These are phyloP conservation scores for Sphinx pinastri DNA, from an alignment of 2,888 invertebrate species.

Conservation along the genomic window DNA sequence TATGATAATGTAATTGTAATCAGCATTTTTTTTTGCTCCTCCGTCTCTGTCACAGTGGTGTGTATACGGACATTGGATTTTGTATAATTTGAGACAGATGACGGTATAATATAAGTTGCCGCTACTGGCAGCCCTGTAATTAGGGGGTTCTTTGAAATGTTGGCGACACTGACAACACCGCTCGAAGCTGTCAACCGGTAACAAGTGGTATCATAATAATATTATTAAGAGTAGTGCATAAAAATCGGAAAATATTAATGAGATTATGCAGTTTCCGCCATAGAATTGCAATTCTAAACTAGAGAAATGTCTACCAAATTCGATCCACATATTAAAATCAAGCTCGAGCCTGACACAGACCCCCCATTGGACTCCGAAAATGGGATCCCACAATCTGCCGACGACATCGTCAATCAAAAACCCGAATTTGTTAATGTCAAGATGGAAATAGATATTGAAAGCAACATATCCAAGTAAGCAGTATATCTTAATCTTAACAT, in stretches of 20 bases:
- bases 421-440: slow-evolving; percentile 11
- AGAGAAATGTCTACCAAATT: slow-evolving; percentile 8
- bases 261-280: background rate
- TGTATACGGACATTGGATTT: too few species aligned
- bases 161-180: too few species aligned
- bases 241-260: background rate
- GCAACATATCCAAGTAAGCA: background rate
- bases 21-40: too few species aligned
- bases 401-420: background rate
- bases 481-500: too few species aligned
- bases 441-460: background rate
- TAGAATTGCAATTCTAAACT: background rate
- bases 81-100: too few species aligned
- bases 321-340: slow-evolving; percentile 7
- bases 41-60: too few species aligned
- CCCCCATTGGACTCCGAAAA: background rate
- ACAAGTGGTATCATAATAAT: background rate
- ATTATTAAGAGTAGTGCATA: background rate
- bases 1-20: too few species aligned
- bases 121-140: too few species aligned
- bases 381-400: background rate
- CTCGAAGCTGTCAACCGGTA: too few species aligned
- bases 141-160: too few species aligned
- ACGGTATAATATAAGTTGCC: too few species aligned
- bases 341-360: background rate